Evolutionary conservation across 2,797 vertebrate species (phyloP), one percentile per base, ranked within the genome.

Genomic region (Megaceryle alcyon): DNA sequence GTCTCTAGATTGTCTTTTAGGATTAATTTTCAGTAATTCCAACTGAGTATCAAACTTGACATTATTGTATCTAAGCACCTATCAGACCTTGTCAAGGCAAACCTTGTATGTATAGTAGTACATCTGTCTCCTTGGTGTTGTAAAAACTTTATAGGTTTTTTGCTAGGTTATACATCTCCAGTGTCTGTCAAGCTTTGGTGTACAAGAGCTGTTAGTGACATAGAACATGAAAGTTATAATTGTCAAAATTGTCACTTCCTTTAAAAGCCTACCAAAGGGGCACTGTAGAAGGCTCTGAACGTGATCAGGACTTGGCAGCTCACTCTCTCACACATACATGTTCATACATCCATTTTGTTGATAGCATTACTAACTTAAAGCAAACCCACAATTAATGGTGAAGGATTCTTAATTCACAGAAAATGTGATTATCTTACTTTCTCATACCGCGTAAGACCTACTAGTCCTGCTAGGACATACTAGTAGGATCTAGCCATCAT

Each of bases 101-200:
- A 46, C 13, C n/a, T 57, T 75, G 2, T 12, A 37, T 41, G 17
- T 33, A 46, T 6, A 81, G 4, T 4, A 48, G 17, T 25, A 26
- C 0, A 1, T 2, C 53, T 70, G 20, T 37, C 53, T 43, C 11
- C 28, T 48, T 5, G 2, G 19, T 8, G 3, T 21, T 33, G 25
- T 26, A 70, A 54, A 90, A 60, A 13, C 1, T 44, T 43, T 2
- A 7, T 11, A 6, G 1, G 0, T 4, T 66, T 63, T 39, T 63
- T 43, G 0, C 0, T 56, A 9, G 16, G 17, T 59, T 81, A 26
- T 19, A 2, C 19, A 5, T 54, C 15, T 57, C 14, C 14, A n/a
- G 21, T 35, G 15, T 31, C 69, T 57, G 12, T 57, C 68, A 51
- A 26, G 1, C 13, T 72, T 41, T 66, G 13, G 28, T 39, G 12